These are phyloP conservation scores for Euura saliciscinereae DNA, from an alignment of 1,140 invertebrate genomes.

Conservation along the genomic window DNA sequence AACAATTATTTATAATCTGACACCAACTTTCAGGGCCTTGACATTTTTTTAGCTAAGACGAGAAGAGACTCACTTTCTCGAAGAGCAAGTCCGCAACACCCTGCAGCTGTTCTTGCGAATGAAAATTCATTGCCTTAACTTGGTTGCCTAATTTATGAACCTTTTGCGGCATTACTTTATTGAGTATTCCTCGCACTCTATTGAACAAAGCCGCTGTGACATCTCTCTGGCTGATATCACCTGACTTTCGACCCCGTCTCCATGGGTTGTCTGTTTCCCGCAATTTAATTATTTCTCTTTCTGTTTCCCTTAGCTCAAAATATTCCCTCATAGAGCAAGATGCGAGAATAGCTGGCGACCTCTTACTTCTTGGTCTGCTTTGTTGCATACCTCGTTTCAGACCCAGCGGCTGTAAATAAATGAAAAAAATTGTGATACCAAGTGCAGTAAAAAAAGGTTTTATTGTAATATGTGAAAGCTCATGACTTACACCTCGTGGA, in stretches of 20 bases:
- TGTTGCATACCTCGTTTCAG: slow-evolving; percentile 62
- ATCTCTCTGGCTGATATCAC: slow-evolving; percentile 37
- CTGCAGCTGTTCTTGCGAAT: too few species aligned
- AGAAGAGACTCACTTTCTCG: too few species aligned
- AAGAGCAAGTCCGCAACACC: too few species aligned
- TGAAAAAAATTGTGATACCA: slow-evolving; percentile 20
- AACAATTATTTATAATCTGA: too few species aligned
- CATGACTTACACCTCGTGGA: slow-evolving; percentile 38
- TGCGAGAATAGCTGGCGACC: slow-evolving; percentile 68
- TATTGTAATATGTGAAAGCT: slow-evolving; percentile 2
- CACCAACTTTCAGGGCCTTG: too few species aligned
- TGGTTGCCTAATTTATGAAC: too few species aligned
- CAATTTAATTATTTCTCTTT: too few species aligned
- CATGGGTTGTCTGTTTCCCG: slow-evolving; percentile 83
- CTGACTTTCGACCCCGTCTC: slow-evolving; percentile 71
- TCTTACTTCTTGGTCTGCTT: slow-evolving; percentile 56
- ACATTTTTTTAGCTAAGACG: too few species aligned
- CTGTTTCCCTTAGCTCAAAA: slow-evolving; percentile 74
- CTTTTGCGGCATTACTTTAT: too few species aligned
- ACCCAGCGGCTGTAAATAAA: slow-evolving; percentile 44
- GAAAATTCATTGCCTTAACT: too few species aligned
- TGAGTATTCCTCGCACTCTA: too few species aligned
- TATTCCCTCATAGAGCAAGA: slow-evolving; percentile 77
- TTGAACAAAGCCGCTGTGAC: slow-evolving; percentile 70
- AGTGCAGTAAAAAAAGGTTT: too few species aligned